Conservation (phyloP, 2,888 invertebrate species). For the Branchipolynoe longqiensis region DNA sequence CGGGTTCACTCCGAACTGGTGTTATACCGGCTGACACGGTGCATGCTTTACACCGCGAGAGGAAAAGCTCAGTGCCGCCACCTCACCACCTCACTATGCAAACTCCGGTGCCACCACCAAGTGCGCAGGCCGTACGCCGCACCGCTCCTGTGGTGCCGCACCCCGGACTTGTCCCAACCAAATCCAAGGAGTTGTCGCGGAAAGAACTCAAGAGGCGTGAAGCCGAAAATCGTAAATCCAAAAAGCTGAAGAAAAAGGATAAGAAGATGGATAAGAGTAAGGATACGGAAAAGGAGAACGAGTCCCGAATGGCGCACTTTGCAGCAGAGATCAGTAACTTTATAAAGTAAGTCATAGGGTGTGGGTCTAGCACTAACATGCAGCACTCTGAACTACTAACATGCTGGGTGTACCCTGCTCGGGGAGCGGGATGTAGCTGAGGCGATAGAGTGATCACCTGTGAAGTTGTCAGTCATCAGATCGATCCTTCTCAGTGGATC, state of each 20-base stretch:
- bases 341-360: slow-evolving; percentile 32
- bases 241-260: slow-evolving; percentile 40
- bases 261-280: not conserved
- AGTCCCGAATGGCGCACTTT: slow-evolving; percentile 41
- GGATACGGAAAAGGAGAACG: slow-evolving; percentile 24
- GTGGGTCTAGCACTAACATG: too few species aligned
- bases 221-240: slow-evolving; percentile 28
- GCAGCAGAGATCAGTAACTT: not conserved
- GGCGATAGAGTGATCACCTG: too few species aligned
- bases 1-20: too few species aligned
- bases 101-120: slow-evolving; percentile 25
- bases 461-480: too few species aligned
- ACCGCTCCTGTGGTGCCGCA: not conserved
- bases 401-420: not conserved
- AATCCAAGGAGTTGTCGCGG: not conserved
- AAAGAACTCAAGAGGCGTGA: slow-evolving; percentile 28
- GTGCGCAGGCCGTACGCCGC: not conserved
- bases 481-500: too few species aligned
- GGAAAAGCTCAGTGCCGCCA: not conserved
- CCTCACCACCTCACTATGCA: slow-evolving; percentile 22
- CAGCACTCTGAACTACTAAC: not conserved
- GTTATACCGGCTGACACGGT: not conserved
- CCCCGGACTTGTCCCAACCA: not conserved
- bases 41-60: not conserved
- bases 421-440: not conserved